A percentile compares a stretch with the other conserved stretches of the same genome.
phyloP scores from a whole-genome alignment of 2,888 invertebrate genomes.

The Sesamia inferens region DNA sequence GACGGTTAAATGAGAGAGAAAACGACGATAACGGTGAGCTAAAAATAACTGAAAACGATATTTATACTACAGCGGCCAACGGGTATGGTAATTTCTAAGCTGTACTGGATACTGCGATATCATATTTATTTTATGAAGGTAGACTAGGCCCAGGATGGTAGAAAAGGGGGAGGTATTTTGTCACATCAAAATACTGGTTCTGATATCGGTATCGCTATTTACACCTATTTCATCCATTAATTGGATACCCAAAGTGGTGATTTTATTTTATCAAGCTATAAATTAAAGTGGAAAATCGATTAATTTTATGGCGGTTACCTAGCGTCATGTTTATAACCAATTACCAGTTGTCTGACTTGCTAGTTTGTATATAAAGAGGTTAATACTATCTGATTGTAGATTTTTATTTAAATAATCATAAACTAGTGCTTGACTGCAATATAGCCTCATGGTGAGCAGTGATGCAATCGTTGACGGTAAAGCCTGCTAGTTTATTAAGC shows the following conservation, averaged over 20 bases:
- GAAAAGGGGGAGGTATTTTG: constrained; percentile 32
- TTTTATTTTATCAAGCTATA: constrained; percentile 30
- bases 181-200: constrained; percentile 25
- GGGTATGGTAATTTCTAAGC: constrained; percentile 63
- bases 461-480: no score
- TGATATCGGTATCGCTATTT: constrained; percentile 1
- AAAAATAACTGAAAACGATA: constrained; percentile 58
- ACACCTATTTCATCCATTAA: constrained; percentile 17
- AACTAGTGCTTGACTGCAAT: no score
- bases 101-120: constrained; percentile 46
- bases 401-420: no score
- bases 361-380: background rate
- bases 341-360: constrained; percentile 12
- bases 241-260: constrained; percentile 19
- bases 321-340: constrained; percentile 24
- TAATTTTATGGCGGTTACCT: constrained; percentile 23
- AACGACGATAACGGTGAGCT: constrained; percentile 55
- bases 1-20: constrained; percentile 46
- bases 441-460: no score
- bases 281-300: constrained; percentile 35
- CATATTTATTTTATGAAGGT: constrained; percentile 53
- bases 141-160: constrained; percentile 2
- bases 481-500: no score
- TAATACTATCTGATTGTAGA: background rate
- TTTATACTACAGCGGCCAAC: constrained; percentile 51